Percentiles rank a stretch among this genome's conserved stretches.
Conservation (phyloP, 2,113 vertebrate species). For the Mesitornis unicolor region DNA sequence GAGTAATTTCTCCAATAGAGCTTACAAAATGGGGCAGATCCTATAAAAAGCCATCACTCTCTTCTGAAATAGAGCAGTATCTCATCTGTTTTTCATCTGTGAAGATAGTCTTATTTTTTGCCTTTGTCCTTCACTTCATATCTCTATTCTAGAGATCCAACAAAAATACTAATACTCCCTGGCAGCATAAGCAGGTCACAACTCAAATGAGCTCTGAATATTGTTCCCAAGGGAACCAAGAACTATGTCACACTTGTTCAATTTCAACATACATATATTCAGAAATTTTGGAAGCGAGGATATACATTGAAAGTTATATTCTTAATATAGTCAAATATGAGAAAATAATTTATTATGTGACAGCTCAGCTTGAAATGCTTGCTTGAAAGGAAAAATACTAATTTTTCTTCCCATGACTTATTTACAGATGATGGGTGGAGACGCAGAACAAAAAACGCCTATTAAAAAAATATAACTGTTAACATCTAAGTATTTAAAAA, state of each 20-base stretch:
- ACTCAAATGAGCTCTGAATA: constrained; percentile 68
- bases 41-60: not conserved
- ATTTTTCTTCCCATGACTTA: not conserved
- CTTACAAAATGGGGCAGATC: constrained; percentile 32
- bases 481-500: not conserved
- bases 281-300: constrained; percentile 46
- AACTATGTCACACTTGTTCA: constrained; percentile 51
- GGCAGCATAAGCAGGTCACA: constrained; percentile 72
- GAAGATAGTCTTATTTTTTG: constrained; percentile 41
- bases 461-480: not conserved
- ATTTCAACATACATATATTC: constrained; percentile 64
- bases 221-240: constrained; percentile 58
- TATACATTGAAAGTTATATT: constrained; percentile 47
- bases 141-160: constrained; percentile 66
- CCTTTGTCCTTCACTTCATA: constrained; percentile 60
- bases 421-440: not conserved
- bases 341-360: constrained; percentile 49
- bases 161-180: constrained; percentile 69
- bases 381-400: not conserved
- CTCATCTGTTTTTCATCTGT: constrained; percentile 44
- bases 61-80: constrained; percentile 28
- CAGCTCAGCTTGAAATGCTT: constrained; percentile 15
- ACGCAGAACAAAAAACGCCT: not conserved
- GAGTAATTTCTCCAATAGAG: not conserved
- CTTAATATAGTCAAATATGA: constrained; percentile 43